Evolutionary conservation across 2,797 vertebrate genomes (phyloP).

Genomic region (Macrochelys suwanniensis): DNA sequence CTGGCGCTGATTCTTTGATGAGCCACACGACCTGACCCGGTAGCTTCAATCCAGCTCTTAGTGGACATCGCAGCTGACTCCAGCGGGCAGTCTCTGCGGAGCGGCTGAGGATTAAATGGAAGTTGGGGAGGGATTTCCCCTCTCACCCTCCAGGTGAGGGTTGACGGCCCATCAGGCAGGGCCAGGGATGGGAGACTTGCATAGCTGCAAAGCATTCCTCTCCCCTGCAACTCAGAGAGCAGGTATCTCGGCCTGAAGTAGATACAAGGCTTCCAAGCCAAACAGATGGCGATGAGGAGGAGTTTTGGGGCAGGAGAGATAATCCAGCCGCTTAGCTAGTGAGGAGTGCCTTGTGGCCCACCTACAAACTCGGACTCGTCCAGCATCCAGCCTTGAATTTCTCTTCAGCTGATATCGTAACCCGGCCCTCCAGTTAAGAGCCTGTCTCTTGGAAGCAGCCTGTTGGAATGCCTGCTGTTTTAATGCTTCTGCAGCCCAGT

Average conservation of each 20-base stretch:
- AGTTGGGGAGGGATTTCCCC: not conserved
- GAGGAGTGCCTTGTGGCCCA: not conserved
- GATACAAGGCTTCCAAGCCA: not conserved
- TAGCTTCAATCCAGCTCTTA: not conserved
- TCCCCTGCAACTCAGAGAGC: fast-evolving
- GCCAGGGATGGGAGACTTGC: not conserved
- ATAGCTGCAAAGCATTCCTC: not conserved
- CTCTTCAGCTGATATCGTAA: constrained; percentile 18
- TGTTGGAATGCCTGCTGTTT: constrained; percentile 37
- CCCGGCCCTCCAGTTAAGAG: not conserved
- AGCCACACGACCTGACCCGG: not conserved
- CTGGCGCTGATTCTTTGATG: not conserved
- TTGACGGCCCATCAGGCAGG: not conserved
- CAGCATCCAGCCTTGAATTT: not conserved
- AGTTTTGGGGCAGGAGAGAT: not conserved
- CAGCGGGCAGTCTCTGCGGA: not conserved
- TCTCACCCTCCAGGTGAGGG: not conserved
- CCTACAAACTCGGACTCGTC: not conserved
- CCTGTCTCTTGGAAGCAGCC: constrained; percentile 11
- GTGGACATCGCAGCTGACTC: not conserved
- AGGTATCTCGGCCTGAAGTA: fast-evolving
- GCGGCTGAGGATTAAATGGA: not conserved
- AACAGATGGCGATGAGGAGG: not conserved
- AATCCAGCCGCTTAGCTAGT: not conserved
- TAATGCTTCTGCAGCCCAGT: constrained; percentile 28